These are phyloP conservation scores for Drosophila ambigua DNA, from an alignment of 1,140 invertebrate genomes.

Conservation along the genomic window DNA sequence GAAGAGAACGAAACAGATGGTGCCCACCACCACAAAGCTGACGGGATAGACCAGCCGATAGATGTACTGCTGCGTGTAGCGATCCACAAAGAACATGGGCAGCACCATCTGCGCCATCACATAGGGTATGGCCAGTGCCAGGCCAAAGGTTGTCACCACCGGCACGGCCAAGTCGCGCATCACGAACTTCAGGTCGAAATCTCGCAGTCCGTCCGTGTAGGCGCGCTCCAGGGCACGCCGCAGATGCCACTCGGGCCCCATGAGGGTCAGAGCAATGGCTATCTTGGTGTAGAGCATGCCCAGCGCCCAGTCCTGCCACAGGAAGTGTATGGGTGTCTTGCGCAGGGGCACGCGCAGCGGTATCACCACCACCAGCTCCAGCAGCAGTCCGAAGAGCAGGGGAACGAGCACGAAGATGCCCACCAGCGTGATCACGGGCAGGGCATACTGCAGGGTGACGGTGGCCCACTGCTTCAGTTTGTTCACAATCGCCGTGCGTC, in stretches of 20 bases:
- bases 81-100: constrained; percentile 90
- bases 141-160: constrained; percentile 93
- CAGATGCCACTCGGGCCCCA: constrained; percentile 98
- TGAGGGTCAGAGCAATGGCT: constrained; percentile 97
- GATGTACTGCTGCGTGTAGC: constrained; percentile 90
- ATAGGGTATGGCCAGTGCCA: constrained; percentile 95
- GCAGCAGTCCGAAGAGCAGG: constrained; percentile 94
- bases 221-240: constrained; percentile 95
- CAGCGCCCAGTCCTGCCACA: constrained; percentile 98
- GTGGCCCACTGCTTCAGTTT: constrained; percentile 91
- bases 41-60: constrained; percentile 96
- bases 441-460: constrained; percentile 87
- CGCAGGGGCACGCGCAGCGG: constrained; percentile 96
- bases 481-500: constrained; percentile 90
- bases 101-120: constrained; percentile 92
- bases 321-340: constrained; percentile 97
- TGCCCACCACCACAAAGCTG: constrained; percentile 89
- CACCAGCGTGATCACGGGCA: constrained; percentile 87
- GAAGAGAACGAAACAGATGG: constrained; percentile 89
- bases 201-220: constrained; percentile 94
- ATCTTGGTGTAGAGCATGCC: constrained; percentile 99
- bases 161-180: constrained; percentile 94
- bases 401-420: constrained; percentile 96
- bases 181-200: constrained; percentile 95
- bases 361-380: constrained; percentile 96